phyloP scores from a whole-genome alignment of 2,797 vertebrate genomes.

The Crax fasciolata region DNA sequence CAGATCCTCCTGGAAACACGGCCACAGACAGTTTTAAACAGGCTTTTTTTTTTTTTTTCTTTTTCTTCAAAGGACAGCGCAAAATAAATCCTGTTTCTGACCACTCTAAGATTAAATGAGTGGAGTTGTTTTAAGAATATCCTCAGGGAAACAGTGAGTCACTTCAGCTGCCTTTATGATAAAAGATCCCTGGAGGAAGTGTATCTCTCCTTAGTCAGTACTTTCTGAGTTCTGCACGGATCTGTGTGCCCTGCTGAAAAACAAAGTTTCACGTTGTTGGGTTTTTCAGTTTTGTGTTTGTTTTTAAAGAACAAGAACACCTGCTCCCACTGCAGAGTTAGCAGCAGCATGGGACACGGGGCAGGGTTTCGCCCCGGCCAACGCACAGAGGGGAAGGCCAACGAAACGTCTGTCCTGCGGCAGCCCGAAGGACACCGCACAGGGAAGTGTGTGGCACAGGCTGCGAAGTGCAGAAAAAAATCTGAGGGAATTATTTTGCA shows the following conservation, averaged over 20 bases:
- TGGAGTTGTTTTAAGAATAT: slow-evolving; percentile 30
- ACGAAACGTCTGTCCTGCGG: accelerated
- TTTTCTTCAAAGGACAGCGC: background rate
- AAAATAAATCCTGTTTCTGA: background rate
- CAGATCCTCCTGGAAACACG: background rate
- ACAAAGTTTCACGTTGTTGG: background rate
- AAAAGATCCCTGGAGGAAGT: slow-evolving; percentile 47
- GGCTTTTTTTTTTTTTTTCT: no score
- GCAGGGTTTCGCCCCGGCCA: background rate
- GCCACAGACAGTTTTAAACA: background rate
- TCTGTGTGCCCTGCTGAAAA: background rate
- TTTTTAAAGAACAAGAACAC: slow-evolving; percentile 11
- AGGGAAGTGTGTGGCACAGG: background rate
- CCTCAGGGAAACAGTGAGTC: slow-evolving; percentile 40
- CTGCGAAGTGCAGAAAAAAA: background rate
- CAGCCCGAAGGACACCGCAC: background rate
- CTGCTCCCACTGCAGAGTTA: background rate
- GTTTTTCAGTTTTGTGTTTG: background rate
- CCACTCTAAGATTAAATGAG: background rate
- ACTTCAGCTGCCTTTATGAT: slow-evolving; percentile 66
- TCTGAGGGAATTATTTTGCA: background rate
- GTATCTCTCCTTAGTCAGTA: background rate
- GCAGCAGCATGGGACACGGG: background rate
- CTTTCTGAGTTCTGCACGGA: background rate
- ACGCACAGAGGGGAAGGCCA: background rate